Base-by-base conservation (phyloP, 1,140 invertebrate species). In the Archivesica marissinica region DNA sequence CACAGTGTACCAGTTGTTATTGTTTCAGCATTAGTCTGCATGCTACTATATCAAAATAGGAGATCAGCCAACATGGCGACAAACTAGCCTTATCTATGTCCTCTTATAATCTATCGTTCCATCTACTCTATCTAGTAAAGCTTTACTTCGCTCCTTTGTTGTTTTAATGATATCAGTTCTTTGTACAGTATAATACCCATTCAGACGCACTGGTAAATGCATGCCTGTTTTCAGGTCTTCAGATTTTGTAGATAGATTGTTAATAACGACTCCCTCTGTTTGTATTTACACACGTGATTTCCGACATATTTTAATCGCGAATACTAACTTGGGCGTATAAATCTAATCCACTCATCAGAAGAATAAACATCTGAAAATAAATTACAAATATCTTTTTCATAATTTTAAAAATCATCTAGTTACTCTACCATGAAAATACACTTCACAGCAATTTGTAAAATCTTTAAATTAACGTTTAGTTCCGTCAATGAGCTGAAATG, bases 201-300 rank as follows among this genome's bases (percentile, higher is more conserved):
- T 64, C 59, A 64, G 38, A 2, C 38, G 59, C 59, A 64, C 59
- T 64, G 23, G 23, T 25, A 25, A 64, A 64, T n/a, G n/a, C 59
- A 64, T 33, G 13, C 33, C 59, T 64, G 59, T 1, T 35, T 64
- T 64, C 38, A n/a, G n/a, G n/a, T n/a, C n/a, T n/a, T 30, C 33
- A 64, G 59, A 64, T 64, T 25, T 28, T 25, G 23, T 64, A 64
- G 59, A 64, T 64, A 64, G n/a, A n/a, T n/a, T n/a, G 38, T 64
- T 64, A 64, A 64, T 64, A 64, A 64, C 59, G 30, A 64, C 38
- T 33, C 30, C 30, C 59, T 64, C 54, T 64, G 59, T 64, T 33
- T 64, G 33, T 64, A 33, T 64, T 64, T 64, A 64, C 59, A 64
- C 59, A 64, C 38, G 30, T 33, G 59, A 64, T 64, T 64, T 64